Evolutionary conservation across 2,113 vertebrate species (phyloP).

Genomic region (Lamprotornis superbus): DNA sequence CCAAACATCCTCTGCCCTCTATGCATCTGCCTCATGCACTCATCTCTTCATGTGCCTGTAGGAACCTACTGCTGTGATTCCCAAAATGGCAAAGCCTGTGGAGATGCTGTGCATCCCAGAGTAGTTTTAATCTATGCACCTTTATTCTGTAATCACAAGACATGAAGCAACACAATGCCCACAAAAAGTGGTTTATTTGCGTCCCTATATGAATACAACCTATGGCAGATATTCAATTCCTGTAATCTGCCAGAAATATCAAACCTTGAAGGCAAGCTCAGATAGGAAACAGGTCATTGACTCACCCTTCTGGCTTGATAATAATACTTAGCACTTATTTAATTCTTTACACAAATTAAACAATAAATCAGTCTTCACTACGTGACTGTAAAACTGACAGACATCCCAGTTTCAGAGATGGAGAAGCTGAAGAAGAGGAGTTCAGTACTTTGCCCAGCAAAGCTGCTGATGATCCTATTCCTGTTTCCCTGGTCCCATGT

Average conservation of each 20-base stretch:
- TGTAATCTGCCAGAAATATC: constrained; percentile 62
- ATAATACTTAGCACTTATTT: constrained; percentile 54
- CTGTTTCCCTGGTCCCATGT: neutral
- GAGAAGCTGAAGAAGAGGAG: neutral
- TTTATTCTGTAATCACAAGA: constrained; percentile 15
- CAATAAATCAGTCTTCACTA: constrained; percentile 62
- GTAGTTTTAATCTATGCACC: neutral
- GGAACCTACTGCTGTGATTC: neutral
- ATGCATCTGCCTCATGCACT: neutral
- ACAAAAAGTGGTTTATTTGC: constrained; percentile 47
- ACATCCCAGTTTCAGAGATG: neutral
- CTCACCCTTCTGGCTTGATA: constrained; percentile 62
- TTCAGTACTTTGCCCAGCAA: neutral
- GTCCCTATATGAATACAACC: neutral
- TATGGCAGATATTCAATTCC: constrained; percentile 32
- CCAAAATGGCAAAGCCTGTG: neutral
- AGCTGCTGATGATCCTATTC: neutral
- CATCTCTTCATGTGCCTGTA: neutral
- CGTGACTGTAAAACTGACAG: neutral
- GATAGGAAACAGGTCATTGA: constrained; percentile 57
- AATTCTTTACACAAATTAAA: constrained; percentile 59
- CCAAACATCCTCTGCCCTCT: neutral
- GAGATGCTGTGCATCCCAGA: neutral
- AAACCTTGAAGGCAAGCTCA: constrained; percentile 59
- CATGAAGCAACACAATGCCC: constrained; percentile 6